Evolutionary conservation across 1,140 invertebrate genomes (phyloP), one percentile per base, ranked within the genome.

Genomic region (Babylonia areolata): DNA sequence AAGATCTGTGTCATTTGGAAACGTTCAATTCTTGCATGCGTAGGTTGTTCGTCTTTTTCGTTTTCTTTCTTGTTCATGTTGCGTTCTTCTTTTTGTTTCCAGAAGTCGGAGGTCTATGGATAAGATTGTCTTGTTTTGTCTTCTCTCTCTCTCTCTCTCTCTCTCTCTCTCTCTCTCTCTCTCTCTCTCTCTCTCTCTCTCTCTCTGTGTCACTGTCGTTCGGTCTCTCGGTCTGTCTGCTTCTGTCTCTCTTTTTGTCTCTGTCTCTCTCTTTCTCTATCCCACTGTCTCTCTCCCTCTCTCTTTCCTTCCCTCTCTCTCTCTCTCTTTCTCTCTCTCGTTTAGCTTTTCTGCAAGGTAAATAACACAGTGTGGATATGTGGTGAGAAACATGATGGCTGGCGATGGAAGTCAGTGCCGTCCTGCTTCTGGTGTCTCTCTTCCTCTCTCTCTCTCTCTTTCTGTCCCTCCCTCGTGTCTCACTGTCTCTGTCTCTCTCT

Each of bases 321-420:
- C 58, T 64, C 58, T 64, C 58, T 64, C 58, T 64, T 23, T 64
- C 58, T 64, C 58, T 28, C 58, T 64, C 58, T 64, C 58, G 46
- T 51, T 51, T 51, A n/a, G n/a, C n/a, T n/a, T n/a, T n/a, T n/a
- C n/a, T n/a, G n/a, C n/a, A n/a, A n/a, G n/a, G n/a, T n/a, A n/a
- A n/a, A n/a, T n/a, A n/a, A n/a, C n/a, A n/a, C n/a, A n/a, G n/a
- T n/a, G n/a, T n/a, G n/a, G n/a, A n/a, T n/a, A n/a, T n/a, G n/a
- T n/a, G n/a, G n/a, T n/a, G n/a, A n/a, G n/a, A n/a, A n/a, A n/a
- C n/a, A n/a, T n/a, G n/a, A n/a, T n/a, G n/a, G n/a, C n/a, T n/a
- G n/a, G n/a, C n/a, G n/a, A n/a, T n/a, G n/a, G n/a, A n/a, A n/a
- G n/a, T n/a, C n/a, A n/a, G n/a, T n/a, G n/a, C n/a, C n/a, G n/a